These are phyloP conservation scores for Turritopsis dohrnii DNA, from an alignment of 30 jellyfish, hydroid and myxozoan genomes.

Conservation along the genomic window DNA sequence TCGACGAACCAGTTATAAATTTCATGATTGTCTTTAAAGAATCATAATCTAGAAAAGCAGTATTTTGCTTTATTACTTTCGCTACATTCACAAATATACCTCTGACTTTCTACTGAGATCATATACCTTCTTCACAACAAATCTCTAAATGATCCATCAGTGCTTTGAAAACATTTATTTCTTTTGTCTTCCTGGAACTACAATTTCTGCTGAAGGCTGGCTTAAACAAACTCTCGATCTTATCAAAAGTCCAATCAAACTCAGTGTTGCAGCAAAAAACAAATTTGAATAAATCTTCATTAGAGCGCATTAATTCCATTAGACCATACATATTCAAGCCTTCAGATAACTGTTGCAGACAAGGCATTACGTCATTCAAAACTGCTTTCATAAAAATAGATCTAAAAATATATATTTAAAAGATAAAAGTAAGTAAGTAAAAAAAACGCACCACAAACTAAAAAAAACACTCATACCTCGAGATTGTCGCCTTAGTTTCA, in stretches of 20 bases:
- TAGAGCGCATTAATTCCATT: not conserved
- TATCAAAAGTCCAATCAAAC: not conserved
- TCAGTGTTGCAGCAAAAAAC: not conserved
- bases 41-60: not conserved
- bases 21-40: not conserved
- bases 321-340: not conserved
- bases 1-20: slow-evolving; percentile 15
- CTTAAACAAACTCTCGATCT: not conserved
- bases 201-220: not conserved
- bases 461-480: too few relatives aligned
- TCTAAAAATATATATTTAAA: not conserved
- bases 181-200: not conserved
- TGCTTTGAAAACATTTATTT: not conserved
- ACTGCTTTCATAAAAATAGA: not conserved
- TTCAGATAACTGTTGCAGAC: not conserved
- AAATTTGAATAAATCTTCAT: not conserved
- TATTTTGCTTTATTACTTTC: not conserved
- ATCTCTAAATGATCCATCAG: not conserved
- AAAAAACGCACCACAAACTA: too few relatives aligned
- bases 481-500: too few relatives aligned
- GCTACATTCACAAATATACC: not conserved
- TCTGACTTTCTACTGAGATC: not conserved
- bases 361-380: not conserved
- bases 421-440: too few relatives aligned
- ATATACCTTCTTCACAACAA: not conserved